phyloP scores from a whole-genome alignment of 2,113 vertebrate species.

The Microcebus jonahi region DNA sequence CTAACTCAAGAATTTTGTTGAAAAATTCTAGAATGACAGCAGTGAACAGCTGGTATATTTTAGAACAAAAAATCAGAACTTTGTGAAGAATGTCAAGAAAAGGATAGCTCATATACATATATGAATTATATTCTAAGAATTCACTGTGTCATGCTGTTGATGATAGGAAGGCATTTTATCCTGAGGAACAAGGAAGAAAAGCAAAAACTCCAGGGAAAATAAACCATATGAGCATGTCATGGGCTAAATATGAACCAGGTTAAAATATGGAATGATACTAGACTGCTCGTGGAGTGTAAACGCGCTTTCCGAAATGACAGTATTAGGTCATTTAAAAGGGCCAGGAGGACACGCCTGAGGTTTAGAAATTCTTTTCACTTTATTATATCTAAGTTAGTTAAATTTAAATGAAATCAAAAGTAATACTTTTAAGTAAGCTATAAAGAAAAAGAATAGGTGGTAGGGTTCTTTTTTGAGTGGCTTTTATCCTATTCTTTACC shows the following conservation, averaged over 20 bases:
- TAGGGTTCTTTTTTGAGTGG: not conserved
- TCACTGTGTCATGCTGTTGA: not conserved
- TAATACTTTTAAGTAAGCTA: not conserved
- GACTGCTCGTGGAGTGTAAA: not conserved
- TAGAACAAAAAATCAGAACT: not conserved
- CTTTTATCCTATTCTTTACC: not conserved
- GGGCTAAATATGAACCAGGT: not conserved
- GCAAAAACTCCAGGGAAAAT: not conserved
- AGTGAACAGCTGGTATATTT: not conserved
- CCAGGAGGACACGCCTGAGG: not conserved
- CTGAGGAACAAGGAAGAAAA: not conserved
- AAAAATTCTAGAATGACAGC: constrained; percentile 9
- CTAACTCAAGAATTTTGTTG: constrained; percentile 1
- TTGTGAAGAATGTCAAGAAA: constrained; percentile 10
- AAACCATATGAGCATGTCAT: not conserved
- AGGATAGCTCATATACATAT: not conserved
- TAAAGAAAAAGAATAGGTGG: not conserved
- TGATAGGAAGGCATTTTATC: not conserved
- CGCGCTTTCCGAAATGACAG: not conserved
- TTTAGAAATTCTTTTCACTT: not conserved
- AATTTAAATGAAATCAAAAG: not conserved
- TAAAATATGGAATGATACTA: not conserved
- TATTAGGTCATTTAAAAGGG: not conserved
- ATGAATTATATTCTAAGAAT: not conserved
- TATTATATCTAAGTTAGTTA: constrained; percentile 22